Evolutionary conservation across 2,797 vertebrate genomes (phyloP).

Genomic region (Heliangelus exortis): DNA sequence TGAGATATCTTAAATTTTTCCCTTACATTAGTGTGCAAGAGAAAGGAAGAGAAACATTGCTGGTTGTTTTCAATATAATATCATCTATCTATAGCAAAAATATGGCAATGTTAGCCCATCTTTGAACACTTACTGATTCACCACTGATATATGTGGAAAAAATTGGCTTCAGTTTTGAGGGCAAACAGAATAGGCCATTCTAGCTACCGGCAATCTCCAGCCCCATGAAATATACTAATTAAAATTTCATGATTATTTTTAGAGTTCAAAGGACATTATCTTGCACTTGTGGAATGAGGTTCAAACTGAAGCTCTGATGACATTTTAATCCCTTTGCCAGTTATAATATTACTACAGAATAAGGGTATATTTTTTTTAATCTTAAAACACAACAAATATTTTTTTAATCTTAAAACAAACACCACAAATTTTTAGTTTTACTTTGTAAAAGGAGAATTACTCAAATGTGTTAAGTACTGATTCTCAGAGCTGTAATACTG

Average conservation of each 20-base stretch:
- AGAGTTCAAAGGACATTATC: conserved; percentile 61
- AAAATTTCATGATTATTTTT: conserved; percentile 62
- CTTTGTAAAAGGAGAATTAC: background rate
- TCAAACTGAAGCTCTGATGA: conserved; percentile 44
- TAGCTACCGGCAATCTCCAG: background rate
- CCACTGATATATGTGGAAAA: background rate
- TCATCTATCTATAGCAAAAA: background rate
- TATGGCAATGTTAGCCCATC: background rate
- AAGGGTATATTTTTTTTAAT: background rate
- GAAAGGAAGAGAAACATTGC: background rate
- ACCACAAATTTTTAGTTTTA: too few species aligned
- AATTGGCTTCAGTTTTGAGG: background rate
- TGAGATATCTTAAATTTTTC: background rate
- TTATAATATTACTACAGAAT: background rate
- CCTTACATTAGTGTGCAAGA: background rate
- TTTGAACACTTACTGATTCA: background rate
- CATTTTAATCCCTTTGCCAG: background rate
- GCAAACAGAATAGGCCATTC: background rate
- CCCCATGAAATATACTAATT: conserved; percentile 25
- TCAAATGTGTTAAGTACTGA: background rate
- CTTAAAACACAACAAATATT: background rate
- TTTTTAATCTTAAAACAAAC: background rate
- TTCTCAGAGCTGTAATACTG: background rate
- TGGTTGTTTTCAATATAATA: background rate
- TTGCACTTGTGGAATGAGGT: conserved; percentile 49